These are phyloP conservation scores for Alethe castanea DNA, from an alignment of 2,113 vertebrate species.

Conservation along the genomic window DNA sequence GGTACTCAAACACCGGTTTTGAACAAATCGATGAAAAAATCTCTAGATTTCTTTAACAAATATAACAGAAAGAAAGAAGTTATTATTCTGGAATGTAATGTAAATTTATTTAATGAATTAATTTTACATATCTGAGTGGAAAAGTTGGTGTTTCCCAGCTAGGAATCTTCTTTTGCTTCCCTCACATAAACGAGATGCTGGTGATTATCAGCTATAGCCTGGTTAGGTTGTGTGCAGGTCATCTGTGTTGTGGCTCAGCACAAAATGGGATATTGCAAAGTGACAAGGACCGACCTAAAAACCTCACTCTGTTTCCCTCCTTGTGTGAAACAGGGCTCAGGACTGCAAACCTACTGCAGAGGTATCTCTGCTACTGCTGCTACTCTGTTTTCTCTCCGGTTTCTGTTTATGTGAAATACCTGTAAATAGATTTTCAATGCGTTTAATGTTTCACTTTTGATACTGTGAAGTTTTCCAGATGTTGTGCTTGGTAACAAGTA, in stretches of 20 bases:
- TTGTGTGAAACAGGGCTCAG: not conserved
- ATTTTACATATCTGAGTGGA: not conserved
- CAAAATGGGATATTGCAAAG: not conserved
- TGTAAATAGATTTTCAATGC: not conserved
- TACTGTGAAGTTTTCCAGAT: not conserved
- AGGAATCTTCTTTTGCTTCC: not conserved
- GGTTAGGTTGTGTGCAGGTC: not conserved
- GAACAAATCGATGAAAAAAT: slow-evolving; percentile 16
- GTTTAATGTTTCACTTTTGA: not conserved
- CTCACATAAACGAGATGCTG: rapidly evolving
- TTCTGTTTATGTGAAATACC: not conserved
- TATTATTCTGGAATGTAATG: not conserved
- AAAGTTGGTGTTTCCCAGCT: not conserved
- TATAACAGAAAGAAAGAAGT: not conserved
- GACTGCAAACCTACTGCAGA: not conserved
- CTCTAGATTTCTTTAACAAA: slow-evolving; percentile 28
- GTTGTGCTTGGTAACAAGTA: not conserved
- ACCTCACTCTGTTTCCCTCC: rapidly evolving
- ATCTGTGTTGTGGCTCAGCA: not conserved
- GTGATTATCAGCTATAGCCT: rapidly evolving
- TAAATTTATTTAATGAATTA: not conserved
- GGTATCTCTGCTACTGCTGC: not conserved
- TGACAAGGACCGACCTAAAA: not conserved
- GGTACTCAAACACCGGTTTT: not conserved
- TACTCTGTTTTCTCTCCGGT: not conserved